Evolutionary conservation across 2,888 invertebrate genomes (phyloP).

Genomic region (Ceramica pisi): DNA sequence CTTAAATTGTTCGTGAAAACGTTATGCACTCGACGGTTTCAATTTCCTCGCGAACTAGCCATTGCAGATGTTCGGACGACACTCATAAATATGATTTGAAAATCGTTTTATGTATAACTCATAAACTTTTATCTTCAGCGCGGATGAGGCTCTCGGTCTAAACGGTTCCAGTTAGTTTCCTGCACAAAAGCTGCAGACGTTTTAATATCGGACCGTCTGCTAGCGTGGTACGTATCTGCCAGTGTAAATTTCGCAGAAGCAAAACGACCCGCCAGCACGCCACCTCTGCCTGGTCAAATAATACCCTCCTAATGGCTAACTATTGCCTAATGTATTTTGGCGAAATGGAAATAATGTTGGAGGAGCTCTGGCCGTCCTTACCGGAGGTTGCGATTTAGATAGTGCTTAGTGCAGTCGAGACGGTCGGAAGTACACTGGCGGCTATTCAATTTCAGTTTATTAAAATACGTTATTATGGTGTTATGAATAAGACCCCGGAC

Average conservation of each 20-base stretch:
- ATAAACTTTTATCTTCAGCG: conserved; percentile 89
- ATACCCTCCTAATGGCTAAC: conserved; percentile 87
- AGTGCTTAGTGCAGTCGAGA: conserved; percentile 78
- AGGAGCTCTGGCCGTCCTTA: conserved; percentile 74
- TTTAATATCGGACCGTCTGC: conserved; percentile 87
- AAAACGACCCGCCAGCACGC: conserved; percentile 86
- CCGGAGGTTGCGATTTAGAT: conserved; percentile 84
- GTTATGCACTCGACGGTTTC: conserved; percentile 89
- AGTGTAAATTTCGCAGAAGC: conserved; percentile 86
- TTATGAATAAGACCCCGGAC: conserved; percentile 65
- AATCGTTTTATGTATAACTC: conserved; percentile 90
- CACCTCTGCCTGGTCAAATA: conserved; percentile 88
- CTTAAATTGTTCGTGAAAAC: conserved; percentile 90
- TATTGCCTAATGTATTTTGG: conserved; percentile 89
- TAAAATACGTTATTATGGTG: conserved; percentile 75
- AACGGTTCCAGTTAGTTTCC: conserved; percentile 86
- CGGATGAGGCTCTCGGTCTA: conserved; percentile 80
- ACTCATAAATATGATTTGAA: conserved; percentile 90
- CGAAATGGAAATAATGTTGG: conserved; percentile 84
- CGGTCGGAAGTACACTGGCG: conserved; percentile 73
- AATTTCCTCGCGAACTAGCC: conserved; percentile 88
- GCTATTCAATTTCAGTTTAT: conserved; percentile 83
- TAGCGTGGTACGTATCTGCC: conserved; percentile 80
- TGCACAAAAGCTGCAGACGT: conserved; percentile 88
- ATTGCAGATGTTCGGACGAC: conserved; percentile 87